These are phyloP conservation scores for Conistra vaccinii DNA, from an alignment of 2,888 invertebrate species.

Conservation along the genomic window DNA sequence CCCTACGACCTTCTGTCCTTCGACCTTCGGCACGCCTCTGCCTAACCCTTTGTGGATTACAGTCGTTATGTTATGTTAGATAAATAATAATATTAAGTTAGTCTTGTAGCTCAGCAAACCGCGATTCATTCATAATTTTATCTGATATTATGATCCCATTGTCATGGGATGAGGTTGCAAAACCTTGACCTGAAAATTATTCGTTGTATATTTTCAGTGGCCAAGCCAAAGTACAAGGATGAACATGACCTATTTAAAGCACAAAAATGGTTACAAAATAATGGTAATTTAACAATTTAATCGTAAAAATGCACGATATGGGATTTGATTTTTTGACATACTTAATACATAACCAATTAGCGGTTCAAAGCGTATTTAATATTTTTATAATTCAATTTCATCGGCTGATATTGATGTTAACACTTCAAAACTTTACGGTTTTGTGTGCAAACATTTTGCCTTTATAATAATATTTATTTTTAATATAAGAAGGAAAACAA, in stretches of 20 bases:
- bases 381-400: conserved; percentile 8
- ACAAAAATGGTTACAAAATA: not conserved
- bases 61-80: not conserved
- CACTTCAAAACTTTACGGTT: not conserved
- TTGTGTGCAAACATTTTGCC: not conserved
- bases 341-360: not conserved
- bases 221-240: conserved; percentile 14
- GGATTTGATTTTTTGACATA: not conserved
- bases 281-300: not conserved
- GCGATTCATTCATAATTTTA: not conserved
- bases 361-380: not conserved
- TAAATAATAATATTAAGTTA: not conserved
- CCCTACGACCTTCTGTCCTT: too few species aligned
- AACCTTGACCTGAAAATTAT: conserved; percentile 39
- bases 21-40: not conserved
- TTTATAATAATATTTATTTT: not conserved
- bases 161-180: conserved; percentile 21
- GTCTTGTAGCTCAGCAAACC: not conserved
- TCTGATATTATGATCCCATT: conserved; percentile 5
- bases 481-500: not conserved
- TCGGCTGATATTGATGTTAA: not conserved
- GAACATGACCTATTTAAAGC: conserved; percentile 24
- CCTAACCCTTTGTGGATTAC: not conserved
- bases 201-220: conserved; percentile 29
- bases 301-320: not conserved